phyloP scores from a whole-genome alignment of 2,888 invertebrate genomes.

The Acrocera orbiculus region DNA sequence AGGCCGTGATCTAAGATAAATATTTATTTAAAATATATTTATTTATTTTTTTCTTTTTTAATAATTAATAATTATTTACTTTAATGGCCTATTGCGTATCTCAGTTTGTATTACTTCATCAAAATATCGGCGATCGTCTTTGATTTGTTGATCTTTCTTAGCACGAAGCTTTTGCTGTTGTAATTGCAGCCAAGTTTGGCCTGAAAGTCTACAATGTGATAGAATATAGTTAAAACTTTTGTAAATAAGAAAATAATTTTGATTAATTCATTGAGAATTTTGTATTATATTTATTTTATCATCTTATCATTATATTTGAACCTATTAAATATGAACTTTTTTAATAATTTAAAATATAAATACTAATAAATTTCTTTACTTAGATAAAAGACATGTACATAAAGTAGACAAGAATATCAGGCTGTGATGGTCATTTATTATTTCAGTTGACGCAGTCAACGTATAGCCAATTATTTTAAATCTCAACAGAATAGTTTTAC shows the following conservation, averaged over 20 bases:
- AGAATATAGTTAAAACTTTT: neutral
- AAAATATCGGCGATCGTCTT: slow-evolving; percentile 49
- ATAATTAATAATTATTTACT: slow-evolving; percentile 30
- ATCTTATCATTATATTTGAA: too few species aligned
- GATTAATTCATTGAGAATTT: neutral
- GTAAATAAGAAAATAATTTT: slow-evolving; percentile 3
- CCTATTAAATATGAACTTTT: too few species aligned
- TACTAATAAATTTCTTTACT: too few species aligned
- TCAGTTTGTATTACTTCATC: slow-evolving; percentile 38
- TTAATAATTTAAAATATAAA: too few species aligned
- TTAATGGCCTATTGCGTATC: slow-evolving; percentile 34
- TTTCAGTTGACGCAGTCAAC: too few species aligned
- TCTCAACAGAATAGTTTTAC: too few species aligned
- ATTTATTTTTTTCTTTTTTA: slow-evolving; percentile 36
- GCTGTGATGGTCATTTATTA: too few species aligned
- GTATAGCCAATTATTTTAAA: too few species aligned
- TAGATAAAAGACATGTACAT: too few species aligned
- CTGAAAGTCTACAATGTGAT: slow-evolving; percentile 28
- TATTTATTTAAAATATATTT: too few species aligned
- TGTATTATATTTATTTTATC: neutral
- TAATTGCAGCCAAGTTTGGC: slow-evolving; percentile 61
- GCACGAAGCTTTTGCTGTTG: slow-evolving; percentile 69
- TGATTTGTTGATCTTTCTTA: slow-evolving; percentile 51
- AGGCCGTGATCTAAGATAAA: slow-evolving; percentile 12
- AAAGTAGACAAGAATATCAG: too few species aligned